Percentiles rank a stretch among this genome's conserved stretches.
These are phyloP conservation scores for Vollenhovia emeryi DNA, from an alignment of 1,140 invertebrate species.

Conservation along the genomic window DNA sequence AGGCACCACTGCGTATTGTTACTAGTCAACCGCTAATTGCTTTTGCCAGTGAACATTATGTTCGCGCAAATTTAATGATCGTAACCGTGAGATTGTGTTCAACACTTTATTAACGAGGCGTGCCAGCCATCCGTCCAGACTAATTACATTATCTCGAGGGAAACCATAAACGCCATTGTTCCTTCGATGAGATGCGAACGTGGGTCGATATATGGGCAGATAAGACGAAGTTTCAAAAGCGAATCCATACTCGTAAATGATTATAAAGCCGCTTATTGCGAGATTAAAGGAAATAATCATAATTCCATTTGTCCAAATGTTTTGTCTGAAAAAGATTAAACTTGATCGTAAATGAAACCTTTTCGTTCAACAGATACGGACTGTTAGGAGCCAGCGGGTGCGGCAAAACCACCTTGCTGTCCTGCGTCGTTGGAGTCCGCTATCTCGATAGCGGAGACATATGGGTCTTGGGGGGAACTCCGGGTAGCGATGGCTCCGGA, in stretches of 20 bases:
- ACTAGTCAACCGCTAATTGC: neutral
- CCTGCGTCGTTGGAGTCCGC: constrained; percentile 93
- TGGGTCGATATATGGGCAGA: constrained; percentile 1
- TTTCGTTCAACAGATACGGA: constrained; percentile 89
- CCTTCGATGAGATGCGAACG: neutral
- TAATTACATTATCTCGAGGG: constrained; percentile 9
- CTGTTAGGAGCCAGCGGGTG: constrained; percentile 94
- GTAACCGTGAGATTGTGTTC: neutral
- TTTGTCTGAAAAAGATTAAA: neutral
- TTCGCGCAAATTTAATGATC: constrained; percentile 28
- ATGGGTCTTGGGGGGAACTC: constrained; percentile 91
- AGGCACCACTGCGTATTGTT: constrained; percentile 21
- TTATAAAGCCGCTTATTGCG: neutral
- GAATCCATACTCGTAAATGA: neutral
- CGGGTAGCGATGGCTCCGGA: constrained; percentile 90
- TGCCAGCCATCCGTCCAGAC: neutral
- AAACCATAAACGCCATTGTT: constrained; percentile 40
- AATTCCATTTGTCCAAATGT: too few relatives aligned
- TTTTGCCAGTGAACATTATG: constrained; percentile 15
- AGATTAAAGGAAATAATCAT: neutral
- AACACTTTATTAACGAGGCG: neutral
- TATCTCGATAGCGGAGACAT: constrained; percentile 91
- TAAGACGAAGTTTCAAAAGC: neutral
- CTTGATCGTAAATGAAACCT: neutral
- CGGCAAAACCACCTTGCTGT: constrained; percentile 94